These are phyloP conservation scores for Decapterus maruadsi DNA, from an alignment of 2,797 vertebrate genomes.

Conservation along the genomic window DNA sequence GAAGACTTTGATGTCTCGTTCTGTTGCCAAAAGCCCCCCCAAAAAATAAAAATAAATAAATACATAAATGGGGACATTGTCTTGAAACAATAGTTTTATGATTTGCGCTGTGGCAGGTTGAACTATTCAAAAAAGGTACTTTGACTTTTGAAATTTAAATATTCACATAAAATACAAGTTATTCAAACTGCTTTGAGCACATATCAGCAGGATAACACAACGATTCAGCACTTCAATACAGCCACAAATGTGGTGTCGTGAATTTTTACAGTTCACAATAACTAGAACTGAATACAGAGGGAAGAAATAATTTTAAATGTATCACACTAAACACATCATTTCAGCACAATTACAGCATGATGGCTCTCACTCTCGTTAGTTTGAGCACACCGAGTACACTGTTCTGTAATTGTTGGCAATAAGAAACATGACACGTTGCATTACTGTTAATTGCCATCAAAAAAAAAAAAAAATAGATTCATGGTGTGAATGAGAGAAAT, in stretches of 20 bases:
- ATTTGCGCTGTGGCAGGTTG: background rate
- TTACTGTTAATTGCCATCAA: conserved; percentile 71
- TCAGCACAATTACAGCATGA: conserved; percentile 24
- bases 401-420: conserved; percentile 65
- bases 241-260: background rate
- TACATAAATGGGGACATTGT: background rate
- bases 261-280: background rate
- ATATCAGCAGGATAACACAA: background rate
- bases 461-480: conserved; percentile 47
- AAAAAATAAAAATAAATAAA: background rate
- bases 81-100: background rate
- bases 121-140: background rate
- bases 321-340: conserved; percentile 12
- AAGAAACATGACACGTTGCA: conserved; percentile 62
- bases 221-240: background rate
- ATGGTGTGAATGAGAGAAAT: conserved; percentile 56
- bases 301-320: background rate
- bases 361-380: conserved; percentile 45
- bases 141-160: background rate
- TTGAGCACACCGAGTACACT: too few relatives aligned
- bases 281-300: background rate
- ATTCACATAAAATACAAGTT: background rate
- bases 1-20: too few relatives aligned
- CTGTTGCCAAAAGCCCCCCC: background rate
- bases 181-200: background rate